Evolutionary conservation across 2,888 invertebrate species (phyloP).

Genomic region (Gibbula magus): DNA sequence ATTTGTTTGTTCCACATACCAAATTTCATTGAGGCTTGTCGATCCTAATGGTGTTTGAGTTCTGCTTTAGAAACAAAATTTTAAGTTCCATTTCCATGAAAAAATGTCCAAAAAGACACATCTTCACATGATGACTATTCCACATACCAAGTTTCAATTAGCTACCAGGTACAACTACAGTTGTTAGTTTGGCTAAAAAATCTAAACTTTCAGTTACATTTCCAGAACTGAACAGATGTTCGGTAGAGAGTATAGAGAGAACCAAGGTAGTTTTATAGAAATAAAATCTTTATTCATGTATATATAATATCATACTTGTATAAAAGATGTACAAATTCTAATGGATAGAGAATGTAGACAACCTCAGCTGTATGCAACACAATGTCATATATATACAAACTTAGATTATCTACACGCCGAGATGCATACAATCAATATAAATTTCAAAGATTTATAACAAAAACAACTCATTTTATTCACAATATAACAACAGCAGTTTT

Average conservation of each 20-base stretch:
- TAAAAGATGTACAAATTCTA: slow-evolving; percentile 22
- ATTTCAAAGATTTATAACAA: neutral
- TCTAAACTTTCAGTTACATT: neutral
- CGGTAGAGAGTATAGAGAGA: neutral
- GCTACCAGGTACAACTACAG: no score
- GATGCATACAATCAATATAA: neutral
- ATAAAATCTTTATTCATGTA: slow-evolving; percentile 20
- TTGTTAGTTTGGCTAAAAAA: no score
- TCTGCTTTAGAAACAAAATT: no score
- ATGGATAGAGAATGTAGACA: slow-evolving; percentile 9
- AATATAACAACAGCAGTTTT: neutral
- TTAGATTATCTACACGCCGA: neutral
- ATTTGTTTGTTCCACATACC: no score
- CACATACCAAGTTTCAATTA: no score
- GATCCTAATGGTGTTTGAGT: no score
- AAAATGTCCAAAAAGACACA: no score
- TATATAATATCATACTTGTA: slow-evolving; percentile 21
- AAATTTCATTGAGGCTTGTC: no score
- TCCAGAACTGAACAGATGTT: neutral
- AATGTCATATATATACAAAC: slow-evolving; percentile 1
- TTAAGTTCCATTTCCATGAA: no score
- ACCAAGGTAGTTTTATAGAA: slow-evolving; percentile 1
- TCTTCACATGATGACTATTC: no score
- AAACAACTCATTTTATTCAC: neutral
- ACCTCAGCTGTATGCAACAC: slow-evolving; percentile 3